Evolutionary conservation across 1,140 invertebrate genomes (phyloP), one percentile per base, ranked within the genome.

Genomic region (Lineus longissimus): DNA sequence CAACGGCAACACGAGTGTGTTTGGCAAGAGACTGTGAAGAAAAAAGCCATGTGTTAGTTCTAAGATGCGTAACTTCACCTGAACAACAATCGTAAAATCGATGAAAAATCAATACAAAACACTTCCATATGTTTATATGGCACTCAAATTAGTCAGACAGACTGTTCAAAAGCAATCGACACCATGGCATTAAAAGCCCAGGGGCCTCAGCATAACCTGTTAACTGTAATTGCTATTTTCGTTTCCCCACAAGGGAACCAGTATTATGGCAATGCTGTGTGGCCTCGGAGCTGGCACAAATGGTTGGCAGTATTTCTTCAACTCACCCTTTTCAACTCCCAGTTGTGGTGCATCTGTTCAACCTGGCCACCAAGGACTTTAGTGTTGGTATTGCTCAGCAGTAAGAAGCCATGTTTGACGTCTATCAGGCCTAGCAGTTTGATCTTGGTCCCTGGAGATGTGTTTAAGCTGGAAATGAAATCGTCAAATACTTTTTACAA

Each of bases 271-370:
- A n/a, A n/a, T n/a, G n/a, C n/a, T n/a, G n/a, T n/a, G n/a, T n/a
- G n/a, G n/a, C n/a, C n/a, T n/a, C n/a, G n/a, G n/a, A n/a, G n/a
- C n/a, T n/a, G n/a, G n/a, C n/a, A n/a, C n/a, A n/a, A n/a, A n/a
- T n/a, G n/a, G n/a, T n/a, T n/a, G n/a, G n/a, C n/a, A n/a, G n/a
- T n/a, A n/a, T n/a, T n/a, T 23, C 4, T n/a, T 19, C 47, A 55
- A 73, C 72, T 66, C 76, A 88, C 87, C 78, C 89, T 86, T 68
- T 91, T 90, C 25, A 95, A 77, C 77, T 94, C 89, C 93, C 93
- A 95, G 78, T 92, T 94, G 73, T 94, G 92, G 64, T 91, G 88
- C 70, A 96, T 83, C 68, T 85, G 85, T n/a, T 86, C 81, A 0
- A 96, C 93, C 69, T 87, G 86, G 51, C 93, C 93, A 30, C 92